phyloP scores from a whole-genome alignment of 2,797 vertebrate genomes.

The Coracias cyanogaster region DNA sequence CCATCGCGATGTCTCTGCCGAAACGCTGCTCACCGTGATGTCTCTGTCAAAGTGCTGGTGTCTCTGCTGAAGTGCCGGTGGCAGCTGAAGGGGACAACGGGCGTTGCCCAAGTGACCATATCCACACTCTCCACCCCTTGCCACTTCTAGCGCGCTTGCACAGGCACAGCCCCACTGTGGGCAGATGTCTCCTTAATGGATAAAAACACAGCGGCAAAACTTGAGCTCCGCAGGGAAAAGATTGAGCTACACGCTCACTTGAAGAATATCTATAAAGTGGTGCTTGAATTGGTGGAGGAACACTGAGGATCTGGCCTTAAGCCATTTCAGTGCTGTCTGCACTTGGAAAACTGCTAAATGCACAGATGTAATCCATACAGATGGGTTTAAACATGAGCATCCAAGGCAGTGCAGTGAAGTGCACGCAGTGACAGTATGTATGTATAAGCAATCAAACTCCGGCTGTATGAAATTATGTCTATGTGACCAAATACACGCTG shows the following conservation, averaged over 20 bases:
- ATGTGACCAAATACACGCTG: background rate
- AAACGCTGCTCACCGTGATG: background rate
- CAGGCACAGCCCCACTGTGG: rapidly evolving
- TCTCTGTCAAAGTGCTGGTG: rapidly evolving
- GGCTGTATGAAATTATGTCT: background rate
- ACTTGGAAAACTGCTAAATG: background rate
- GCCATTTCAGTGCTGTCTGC: background rate
- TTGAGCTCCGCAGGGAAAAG: background rate
- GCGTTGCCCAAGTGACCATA: rapidly evolving
- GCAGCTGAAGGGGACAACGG: background rate
- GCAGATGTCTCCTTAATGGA: background rate
- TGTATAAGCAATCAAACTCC: background rate
- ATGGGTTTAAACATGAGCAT: background rate
- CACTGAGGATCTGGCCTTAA: background rate
- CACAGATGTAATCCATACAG: background rate
- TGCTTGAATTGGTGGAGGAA: background rate
- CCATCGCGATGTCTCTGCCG: background rate
- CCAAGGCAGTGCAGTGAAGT: background rate
- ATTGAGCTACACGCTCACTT: background rate
- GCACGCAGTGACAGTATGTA: background rate
- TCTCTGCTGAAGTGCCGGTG: rapidly evolving
- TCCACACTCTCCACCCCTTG: no score
- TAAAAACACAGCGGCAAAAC: background rate
- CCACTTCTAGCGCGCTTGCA: rapidly evolving
- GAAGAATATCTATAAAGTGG: background rate